Evolutionary conservation across 2,797 vertebrate species (phyloP).

Genomic region (Sitta carolinensis): DNA sequence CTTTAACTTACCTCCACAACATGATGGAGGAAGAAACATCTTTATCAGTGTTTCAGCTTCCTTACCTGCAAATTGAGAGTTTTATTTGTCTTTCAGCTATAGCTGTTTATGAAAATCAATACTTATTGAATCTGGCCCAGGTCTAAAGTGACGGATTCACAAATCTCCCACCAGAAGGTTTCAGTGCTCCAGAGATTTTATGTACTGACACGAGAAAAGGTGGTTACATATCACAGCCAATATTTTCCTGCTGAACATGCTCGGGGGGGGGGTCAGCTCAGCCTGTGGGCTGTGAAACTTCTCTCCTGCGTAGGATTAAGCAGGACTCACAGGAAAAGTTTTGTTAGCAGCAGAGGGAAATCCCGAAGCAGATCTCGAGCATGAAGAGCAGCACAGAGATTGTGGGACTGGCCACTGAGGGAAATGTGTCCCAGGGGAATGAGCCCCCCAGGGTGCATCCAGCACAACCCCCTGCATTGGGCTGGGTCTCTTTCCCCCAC

Average conservation of each 20-base stretch:
- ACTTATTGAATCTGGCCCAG: background rate
- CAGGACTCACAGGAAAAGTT: background rate
- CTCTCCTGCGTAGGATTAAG: background rate
- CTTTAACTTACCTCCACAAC: background rate
- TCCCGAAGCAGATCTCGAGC: background rate
- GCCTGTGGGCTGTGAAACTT: background rate
- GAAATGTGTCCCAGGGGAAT: background rate
- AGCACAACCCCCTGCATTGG: background rate
- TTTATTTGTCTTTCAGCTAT: background rate
- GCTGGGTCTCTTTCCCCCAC: constrained; percentile 37
- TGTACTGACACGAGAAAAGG: background rate
- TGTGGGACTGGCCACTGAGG: background rate
- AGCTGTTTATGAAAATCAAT: background rate
- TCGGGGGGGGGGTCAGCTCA: background rate
- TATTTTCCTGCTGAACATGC: background rate
- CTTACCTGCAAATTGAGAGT: background rate
- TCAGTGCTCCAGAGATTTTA: background rate
- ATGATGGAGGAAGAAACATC: background rate
- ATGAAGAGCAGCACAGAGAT: background rate
- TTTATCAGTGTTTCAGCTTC: background rate
- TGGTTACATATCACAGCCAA: background rate
- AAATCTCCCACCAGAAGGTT: background rate
- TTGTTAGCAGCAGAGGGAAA: background rate
- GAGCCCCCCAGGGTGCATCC: background rate
- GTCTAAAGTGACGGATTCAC: background rate